Base-by-base conservation (phyloP, 2,888 invertebrate genomes). In the Fabriciana adippe region DNA sequence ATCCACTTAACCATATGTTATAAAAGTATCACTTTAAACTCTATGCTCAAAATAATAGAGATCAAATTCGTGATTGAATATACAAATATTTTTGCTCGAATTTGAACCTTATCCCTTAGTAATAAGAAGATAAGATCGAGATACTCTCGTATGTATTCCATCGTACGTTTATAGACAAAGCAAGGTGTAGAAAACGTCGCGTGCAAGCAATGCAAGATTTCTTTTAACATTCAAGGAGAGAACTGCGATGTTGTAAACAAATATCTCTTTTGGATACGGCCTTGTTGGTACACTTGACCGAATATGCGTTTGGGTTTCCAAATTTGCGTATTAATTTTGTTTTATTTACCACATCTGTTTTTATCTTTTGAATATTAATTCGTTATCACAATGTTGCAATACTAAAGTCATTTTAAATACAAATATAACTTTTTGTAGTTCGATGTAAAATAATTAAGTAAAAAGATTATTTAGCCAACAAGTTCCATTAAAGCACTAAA, bases 201-300 rank as follows among this genome's bases (percentile, higher is more conserved):
- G 90, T 91, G 90, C 81, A 77, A 80, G 90, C 81, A 76, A 80
- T 76, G 71, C 72, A 76, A 87, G 90, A 89, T 90, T 92, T 92
- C 91, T 90, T 91, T 87, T 83, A 82, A 80, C 89, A 84, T 85
- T 86, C 87, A 88, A 86, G 86, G 84, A 86, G 88, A 89, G 83
- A 87, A 78, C 67, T 73, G 70, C 63, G 76, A 74, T 77, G 75
- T 74, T 72, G 76, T 74, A 75, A 75, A 78, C 64, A 64, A 69
- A 72, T 68, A 74, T 73, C 69, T 71, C 70, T 75, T 75, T 75
- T 72, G 74, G 76, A 76, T 74, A 72, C 69, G 75, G 76, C 78
- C 77, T 76, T 73, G 74, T 67, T 70, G 57, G 35, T 72, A 64
- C 64, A 68, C 70, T 74, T 73, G 70, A 71, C 73, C 73, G 70